Evolutionary conservation across 2,888 invertebrate species (phyloP).

Genomic region (Netelia fuscicornis): DNA sequence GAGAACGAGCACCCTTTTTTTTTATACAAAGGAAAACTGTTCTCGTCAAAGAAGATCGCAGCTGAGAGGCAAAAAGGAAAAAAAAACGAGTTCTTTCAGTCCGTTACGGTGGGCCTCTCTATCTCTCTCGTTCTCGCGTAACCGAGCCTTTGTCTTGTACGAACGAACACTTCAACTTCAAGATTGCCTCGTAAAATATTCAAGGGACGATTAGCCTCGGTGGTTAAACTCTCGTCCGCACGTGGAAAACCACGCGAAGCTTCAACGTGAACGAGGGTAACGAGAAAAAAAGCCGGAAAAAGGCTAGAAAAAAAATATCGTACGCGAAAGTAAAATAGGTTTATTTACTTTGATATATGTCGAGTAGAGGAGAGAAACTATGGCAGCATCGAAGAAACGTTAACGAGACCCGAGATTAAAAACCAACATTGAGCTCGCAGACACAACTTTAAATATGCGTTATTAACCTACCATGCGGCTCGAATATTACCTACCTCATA

Average conservation of each 20-base stretch:
- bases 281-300: slow-evolving; percentile 6
- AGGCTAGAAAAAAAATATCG: slow-evolving; percentile 14
- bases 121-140: slow-evolving; percentile 17
- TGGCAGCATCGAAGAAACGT: slow-evolving; percentile 29
- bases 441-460: slow-evolving; percentile 35
- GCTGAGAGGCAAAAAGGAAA: slow-evolving; percentile 3
- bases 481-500: no score
- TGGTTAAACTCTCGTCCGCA: slow-evolving; percentile 40
- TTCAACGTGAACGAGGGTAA: slow-evolving; percentile 20
- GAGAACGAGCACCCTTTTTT: background rate
- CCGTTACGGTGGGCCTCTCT: slow-evolving; percentile 11
- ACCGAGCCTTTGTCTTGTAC: slow-evolving; percentile 42
- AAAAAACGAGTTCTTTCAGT: slow-evolving; percentile 16
- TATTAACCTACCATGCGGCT: background rate
- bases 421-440: slow-evolving; percentile 40
- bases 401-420: slow-evolving; percentile 52
- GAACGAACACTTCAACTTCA: slow-evolving; percentile 42
- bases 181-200: slow-evolving; percentile 79
- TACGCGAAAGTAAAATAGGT: slow-evolving; percentile 37
- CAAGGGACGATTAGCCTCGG: slow-evolving; percentile 76
- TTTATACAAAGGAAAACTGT: slow-evolving; percentile 22
- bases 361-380: slow-evolving; percentile 5
- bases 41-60: slow-evolving; percentile 24
- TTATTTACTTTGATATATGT: slow-evolving; percentile 37
- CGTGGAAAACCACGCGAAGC: slow-evolving; percentile 10